Conservation (phyloP, 2,888 invertebrate genomes). For the Hemaris fuciformis region DNA sequence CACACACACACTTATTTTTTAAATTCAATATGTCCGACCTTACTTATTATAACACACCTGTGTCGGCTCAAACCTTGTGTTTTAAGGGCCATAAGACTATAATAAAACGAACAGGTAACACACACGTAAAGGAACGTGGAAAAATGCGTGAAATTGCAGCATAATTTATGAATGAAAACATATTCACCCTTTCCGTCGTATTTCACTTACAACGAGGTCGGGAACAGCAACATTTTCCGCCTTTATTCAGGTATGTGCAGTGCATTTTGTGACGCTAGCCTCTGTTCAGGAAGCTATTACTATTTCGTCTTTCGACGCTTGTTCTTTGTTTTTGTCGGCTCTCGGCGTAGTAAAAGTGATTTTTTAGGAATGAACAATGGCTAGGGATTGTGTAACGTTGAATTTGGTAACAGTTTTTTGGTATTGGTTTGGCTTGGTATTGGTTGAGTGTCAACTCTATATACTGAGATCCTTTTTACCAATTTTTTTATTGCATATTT, state of each 20-base stretch:
- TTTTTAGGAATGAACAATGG: neutral
- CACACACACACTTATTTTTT: no score
- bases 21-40: no score
- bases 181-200: slow-evolving; percentile 22
- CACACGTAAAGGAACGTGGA: neutral
- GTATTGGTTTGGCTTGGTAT: neutral
- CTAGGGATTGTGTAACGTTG: neutral
- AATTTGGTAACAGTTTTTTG: neutral
- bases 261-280: slow-evolving; percentile 25
- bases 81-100: no score
- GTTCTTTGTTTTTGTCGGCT: slow-evolving; percentile 29
- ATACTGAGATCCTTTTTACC: no score
- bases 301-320: slow-evolving; percentile 28
- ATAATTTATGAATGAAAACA: slow-evolving; percentile 32
- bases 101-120: neutral
- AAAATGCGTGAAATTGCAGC: slow-evolving; percentile 17
- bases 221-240: neutral
- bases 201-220: slow-evolving; percentile 15
- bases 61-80: no score
- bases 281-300: slow-evolving; percentile 34
- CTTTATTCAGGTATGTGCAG: slow-evolving; percentile 8
- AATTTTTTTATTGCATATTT: no score
- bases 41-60: no score
- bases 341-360: slow-evolving; percentile 29
- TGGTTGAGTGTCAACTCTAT: no score